Conservation (phyloP, 1,140 invertebrate genomes). For the Sminthurides bifidus region DNA sequence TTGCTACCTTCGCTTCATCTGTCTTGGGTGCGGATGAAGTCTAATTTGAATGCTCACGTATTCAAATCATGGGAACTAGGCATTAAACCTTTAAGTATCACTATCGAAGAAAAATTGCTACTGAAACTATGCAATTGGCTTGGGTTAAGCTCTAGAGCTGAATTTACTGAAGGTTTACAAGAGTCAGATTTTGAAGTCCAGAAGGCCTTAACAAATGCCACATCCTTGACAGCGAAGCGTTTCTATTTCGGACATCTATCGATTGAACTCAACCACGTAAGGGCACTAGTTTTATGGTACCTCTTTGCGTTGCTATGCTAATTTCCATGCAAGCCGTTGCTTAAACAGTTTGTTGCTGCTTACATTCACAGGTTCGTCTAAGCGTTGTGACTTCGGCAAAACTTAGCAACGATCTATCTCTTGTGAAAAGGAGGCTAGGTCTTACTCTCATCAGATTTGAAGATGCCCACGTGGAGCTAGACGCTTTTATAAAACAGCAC, state of each 20-base stretch:
- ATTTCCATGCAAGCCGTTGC: slow-evolving; percentile 2
- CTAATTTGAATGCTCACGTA: slow-evolving; percentile 28
- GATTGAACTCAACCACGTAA: slow-evolving; percentile 58
- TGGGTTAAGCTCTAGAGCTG: slow-evolving; percentile 33
- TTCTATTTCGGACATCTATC: slow-evolving; percentile 85
- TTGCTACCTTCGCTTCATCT: slow-evolving; percentile 14
- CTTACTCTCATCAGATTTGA: slow-evolving; percentile 89
- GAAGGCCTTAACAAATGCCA: slow-evolving; percentile 61
- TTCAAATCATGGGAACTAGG: slow-evolving; percentile 35
- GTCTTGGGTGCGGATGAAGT: slow-evolving; percentile 28
- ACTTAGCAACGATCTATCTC: slow-evolving; percentile 56
- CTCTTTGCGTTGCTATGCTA: too few relatives aligned
- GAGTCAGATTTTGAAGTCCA: slow-evolving; percentile 55
- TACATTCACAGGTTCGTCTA: slow-evolving; percentile 50
- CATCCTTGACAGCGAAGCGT: slow-evolving; percentile 62
- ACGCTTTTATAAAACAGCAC: slow-evolving; percentile 70
- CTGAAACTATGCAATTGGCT: slow-evolving; percentile 65
- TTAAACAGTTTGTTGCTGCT: slow-evolving; percentile 2
- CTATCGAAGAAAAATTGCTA: slow-evolving; percentile 76
- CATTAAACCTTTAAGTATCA: slow-evolving; percentile 62
- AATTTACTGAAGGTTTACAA: slow-evolving; percentile 15
- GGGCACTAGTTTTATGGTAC: too few relatives aligned
- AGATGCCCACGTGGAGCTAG: slow-evolving; percentile 83
- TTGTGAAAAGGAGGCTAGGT: slow-evolving; percentile 73
- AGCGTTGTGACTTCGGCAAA: slow-evolving; percentile 76